These are phyloP conservation scores for Torymus texanus DNA, from an alignment of 2,888 invertebrate species.

Conservation along the genomic window DNA sequence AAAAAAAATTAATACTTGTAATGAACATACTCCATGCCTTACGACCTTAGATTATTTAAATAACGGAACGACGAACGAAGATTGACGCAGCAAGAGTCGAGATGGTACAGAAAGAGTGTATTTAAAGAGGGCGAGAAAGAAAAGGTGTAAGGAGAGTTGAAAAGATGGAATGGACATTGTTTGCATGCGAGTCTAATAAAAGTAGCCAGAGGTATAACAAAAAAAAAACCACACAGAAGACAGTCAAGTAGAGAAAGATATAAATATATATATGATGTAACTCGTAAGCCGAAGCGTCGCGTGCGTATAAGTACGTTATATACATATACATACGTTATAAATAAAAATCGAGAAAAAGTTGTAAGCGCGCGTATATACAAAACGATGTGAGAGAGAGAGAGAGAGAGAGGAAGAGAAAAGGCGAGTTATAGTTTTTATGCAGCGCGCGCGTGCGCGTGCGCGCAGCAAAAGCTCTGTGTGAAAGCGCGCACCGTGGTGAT, in stretches of 20 bases:
- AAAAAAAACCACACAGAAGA: background rate
- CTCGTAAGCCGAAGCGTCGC: constrained; percentile 57
- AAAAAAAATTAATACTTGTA: constrained; percentile 49
- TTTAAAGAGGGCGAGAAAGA: background rate
- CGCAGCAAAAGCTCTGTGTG: constrained; percentile 1
- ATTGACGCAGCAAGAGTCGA: constrained; percentile 16
- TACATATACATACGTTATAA: constrained; percentile 22
- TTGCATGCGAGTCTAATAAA: constrained; percentile 46
- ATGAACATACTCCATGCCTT: constrained; percentile 74
- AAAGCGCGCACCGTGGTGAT: constrained; percentile 49
- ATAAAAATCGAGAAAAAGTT: constrained; percentile 9
- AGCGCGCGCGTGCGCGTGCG: constrained; percentile 28
- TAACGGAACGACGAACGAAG: constrained; percentile 53
- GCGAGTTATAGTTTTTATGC: constrained; percentile 47
- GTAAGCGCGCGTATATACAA: too few species aligned
- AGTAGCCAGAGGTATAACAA: too few species aligned
- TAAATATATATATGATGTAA: constrained; percentile 32
- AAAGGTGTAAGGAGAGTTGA: background rate
- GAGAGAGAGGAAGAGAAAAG: too few species aligned
- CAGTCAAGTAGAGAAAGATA: constrained; percentile 51
- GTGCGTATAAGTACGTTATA: constrained; percentile 40
- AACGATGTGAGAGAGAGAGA: too few species aligned
- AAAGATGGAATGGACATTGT: constrained; percentile 3
- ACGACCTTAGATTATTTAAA: constrained; percentile 70
- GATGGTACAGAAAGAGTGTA: background rate